Base-by-base conservation (phyloP, 2,113 vertebrate species). In the Tachysurus fulvidraco region DNA sequence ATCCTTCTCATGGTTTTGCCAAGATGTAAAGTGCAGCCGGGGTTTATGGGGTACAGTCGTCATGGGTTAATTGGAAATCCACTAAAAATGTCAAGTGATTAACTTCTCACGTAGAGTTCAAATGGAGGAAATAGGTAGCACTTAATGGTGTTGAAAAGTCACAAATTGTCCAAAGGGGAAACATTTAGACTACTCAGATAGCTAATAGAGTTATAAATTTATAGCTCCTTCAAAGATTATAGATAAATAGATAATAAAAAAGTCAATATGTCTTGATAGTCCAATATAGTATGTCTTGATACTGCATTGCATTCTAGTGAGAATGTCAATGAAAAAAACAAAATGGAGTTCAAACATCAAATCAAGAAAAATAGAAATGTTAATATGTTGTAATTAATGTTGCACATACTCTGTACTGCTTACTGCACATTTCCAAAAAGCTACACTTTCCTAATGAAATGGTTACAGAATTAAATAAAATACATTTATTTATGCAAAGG, bases 81-180 rank as follows among this genome's bases (percentile, higher is more conserved):
- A 91, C 89, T 95, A 92, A 94, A 94, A 93, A 93, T 67, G 92
- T 93, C 92, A 90, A 89, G 92, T 93, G 93, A 94, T 93, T 88
- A 89, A 93, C 91, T 79, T 84, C 91, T 93, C 92, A 93, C 82
- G 44, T 76, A 90, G 91, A 90, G 88, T 88, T 87, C 85, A 88
- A 44, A 71, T 85, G 85, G 71, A 52, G 90, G 89, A 85, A 78
- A 55, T 36, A 57, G 46, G 60, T 30, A 54, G 60, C 50, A 86
- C 76, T 80, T 69, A 62, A 23, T 69, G 62, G 84, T 86, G 83
- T 28, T 89, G 69, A 91, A 91, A 86, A 88, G 41, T 87, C 28
- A 82, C 17, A 76, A 83, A 65, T 59, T 30, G 25, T 69, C 65
- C 19, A 44, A n/a, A 30, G 25, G 28, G 10, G 23, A 78, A 23